Evolutionary conservation across 2,888 invertebrate genomes (phyloP), one percentile per base, ranked within the genome.

Genomic region (Hypena proboscidalis): DNA sequence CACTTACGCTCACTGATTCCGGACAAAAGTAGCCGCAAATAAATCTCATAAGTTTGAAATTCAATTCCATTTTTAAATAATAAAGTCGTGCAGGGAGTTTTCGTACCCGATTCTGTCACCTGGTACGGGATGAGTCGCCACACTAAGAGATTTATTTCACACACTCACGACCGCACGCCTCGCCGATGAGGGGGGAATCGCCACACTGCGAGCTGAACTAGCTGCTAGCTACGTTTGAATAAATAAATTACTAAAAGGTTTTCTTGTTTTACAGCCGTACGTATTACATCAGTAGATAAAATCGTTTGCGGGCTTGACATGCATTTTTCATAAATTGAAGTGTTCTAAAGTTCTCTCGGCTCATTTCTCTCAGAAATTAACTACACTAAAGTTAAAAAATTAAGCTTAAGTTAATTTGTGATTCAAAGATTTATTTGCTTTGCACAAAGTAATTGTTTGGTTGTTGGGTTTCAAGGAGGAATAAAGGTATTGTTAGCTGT

Each of bases 21-120:
- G 7, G 7, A 36, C 15, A 35, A 27, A 36, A 27, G 11, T 23
- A 13, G 23, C 31, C 9, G 5, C 3, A 22, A 17, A 50, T 50
- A 51, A 53, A 53, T 46, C 33, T 38, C 32, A 15, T 50, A 59
- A 60, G 40, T 60, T 54, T 33, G 34, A 41, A 49, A 56, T 59
- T 49, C 26, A 35, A 53, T 56, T 37, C 45, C 52, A 57, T 59
- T 59, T 64, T 68, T 56, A 54, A 64, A 63, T 67, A 58, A 62
- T 64, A 64, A 74, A 72, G 63, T 66, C 41, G 45, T 34, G 41
- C 44, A 35, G 37, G 49, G 74, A 77, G 75, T 78, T 78, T 61
- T 58, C 66, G 36, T 49, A 33, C 32, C 55, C 61, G 77, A 78
- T 80, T 80, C 77, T 79, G 77, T 78, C 78, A 70, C 59, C 53